Base-by-base conservation (phyloP, 1,140 invertebrate genomes). In the Acyrthosiphon pisum region DNA sequence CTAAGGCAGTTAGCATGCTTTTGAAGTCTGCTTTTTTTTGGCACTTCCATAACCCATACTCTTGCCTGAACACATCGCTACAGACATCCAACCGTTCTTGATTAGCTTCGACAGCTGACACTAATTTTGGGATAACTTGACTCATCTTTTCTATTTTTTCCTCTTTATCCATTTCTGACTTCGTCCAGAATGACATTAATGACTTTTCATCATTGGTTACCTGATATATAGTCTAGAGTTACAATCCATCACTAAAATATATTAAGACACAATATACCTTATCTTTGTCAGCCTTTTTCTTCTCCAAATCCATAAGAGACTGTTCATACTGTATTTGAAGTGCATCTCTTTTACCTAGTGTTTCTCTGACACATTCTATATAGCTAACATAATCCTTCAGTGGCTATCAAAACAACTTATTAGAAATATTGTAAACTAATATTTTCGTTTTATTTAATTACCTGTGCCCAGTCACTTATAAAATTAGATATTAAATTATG, bases 361-460 rank as follows among this genome's bases (percentile, higher is more conserved):
- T 96, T 94, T 97, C 97, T 95, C 97, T 96, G 0, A 97, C 96
- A 44, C 96, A 96, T 93, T 97, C 97, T 91, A 97, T 96, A 94
- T 97, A 97, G 76, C 96, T 95, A 26, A 97, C 95, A 94, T 97
- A 97, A 94, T 97, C 97, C 94, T 96, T 96, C 93, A 97, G 95
- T 23, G 97, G 96, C 94, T 96, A 95, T 76, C 93, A 94, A 56
- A 86, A 91, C 14, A 91, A 30, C 35, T 46, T 14, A 37, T 68
- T 68, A 76, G 3, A 88, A 44, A 22, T 9, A 84, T 41, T 35
- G 6, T 56, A 30, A 44, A 56, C 18, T n/a, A 50, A n/a, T 92
- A 83, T 92, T 84, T 83, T 50, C 8, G 7, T 84, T 68, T 26
- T 30, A 53, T 44, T 50, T 7, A 53, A 53, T 93, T 93, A 93